These are phyloP conservation scores for Dendrolimus pini DNA, from an alignment of 2,888 invertebrate species.

Conservation along the genomic window DNA sequence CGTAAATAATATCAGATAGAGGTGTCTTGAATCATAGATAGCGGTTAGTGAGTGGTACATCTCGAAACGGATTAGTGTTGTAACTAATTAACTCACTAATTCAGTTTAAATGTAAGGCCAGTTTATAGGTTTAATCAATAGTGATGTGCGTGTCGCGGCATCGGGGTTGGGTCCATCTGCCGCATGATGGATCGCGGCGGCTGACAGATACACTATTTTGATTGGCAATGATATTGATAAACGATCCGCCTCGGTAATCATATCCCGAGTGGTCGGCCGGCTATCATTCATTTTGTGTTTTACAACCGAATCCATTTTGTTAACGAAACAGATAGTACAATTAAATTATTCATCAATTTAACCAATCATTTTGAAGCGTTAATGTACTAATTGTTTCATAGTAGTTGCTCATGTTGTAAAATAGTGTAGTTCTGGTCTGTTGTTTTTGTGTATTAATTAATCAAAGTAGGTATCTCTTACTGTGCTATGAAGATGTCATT, in stretches of 20 bases:
- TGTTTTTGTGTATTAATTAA: constrained; percentile 11
- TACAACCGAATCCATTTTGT: constrained; percentile 43
- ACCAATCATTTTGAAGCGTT: not conserved
- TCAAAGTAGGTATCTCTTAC: constrained; percentile 29
- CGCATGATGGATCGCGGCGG: constrained; percentile 64
- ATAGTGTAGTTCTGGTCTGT: constrained; percentile 15
- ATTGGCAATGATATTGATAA: constrained; percentile 74
- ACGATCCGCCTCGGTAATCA: constrained; percentile 65
- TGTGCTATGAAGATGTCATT: constrained; percentile 37
- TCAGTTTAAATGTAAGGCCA: constrained; percentile 41
- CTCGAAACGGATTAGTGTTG: constrained; percentile 38
- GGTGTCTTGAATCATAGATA: too few relatives aligned
- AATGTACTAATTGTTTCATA: constrained; percentile 12
- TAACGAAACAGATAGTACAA: constrained; percentile 40
- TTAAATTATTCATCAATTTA: constrained; percentile 2
- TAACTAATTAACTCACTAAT: constrained; percentile 44
- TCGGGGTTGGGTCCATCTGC: constrained; percentile 37
- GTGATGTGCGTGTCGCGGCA: constrained; percentile 33
- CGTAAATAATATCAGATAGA: too few relatives aligned
- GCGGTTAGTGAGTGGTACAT: constrained; percentile 17
- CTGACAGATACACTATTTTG: constrained; percentile 76
- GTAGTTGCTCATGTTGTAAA: not conserved
- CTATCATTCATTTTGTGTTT: constrained; percentile 62
- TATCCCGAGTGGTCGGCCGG: constrained; percentile 56
- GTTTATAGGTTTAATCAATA: constrained; percentile 40